phyloP scores from a whole-genome alignment of 2,797 vertebrate species.

The Pelodytes ibericus region DNA sequence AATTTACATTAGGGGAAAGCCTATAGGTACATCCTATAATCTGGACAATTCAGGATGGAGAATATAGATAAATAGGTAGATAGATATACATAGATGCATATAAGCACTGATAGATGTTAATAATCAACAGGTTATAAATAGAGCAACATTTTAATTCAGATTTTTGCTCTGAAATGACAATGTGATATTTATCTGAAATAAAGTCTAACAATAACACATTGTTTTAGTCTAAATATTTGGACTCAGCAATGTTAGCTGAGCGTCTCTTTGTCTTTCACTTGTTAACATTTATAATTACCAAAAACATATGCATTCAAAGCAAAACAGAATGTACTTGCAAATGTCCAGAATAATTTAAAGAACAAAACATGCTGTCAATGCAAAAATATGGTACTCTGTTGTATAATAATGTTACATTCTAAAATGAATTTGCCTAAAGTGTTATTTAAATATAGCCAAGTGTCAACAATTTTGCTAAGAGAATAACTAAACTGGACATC shows the following conservation, averaged over 20 bases:
- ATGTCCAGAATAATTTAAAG: constrained; percentile 44
- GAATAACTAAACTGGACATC: constrained; percentile 16
- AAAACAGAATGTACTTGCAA: constrained; percentile 34
- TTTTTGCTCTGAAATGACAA: not conserved
- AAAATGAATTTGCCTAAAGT: constrained; percentile 29
- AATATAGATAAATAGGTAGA: too few species aligned
- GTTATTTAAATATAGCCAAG: constrained; percentile 34
- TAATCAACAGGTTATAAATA: too few species aligned
- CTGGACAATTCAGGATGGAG: too few species aligned
- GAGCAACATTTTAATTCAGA: too few species aligned
- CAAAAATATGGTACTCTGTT: constrained; percentile 30
- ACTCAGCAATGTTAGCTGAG: constrained; percentile 7
- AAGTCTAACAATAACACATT: constrained; percentile 26
- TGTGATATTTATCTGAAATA: constrained; percentile 29
- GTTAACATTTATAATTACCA: constrained; percentile 51
- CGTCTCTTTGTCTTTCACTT: constrained; percentile 47
- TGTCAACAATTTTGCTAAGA: constrained; percentile 35
- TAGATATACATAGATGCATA: too few species aligned
- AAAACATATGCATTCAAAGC: constrained; percentile 48
- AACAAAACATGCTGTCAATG: constrained; percentile 35
- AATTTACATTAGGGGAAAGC: too few species aligned
- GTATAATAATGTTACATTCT: constrained; percentile 20
- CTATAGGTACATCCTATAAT: too few species aligned
- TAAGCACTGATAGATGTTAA: too few species aligned
- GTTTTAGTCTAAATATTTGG: constrained; percentile 48